Evolutionary conservation across 2,888 invertebrate species (phyloP), one percentile per base, ranked within the genome.

Genomic region (Hirtodrosophila confusa): DNA sequence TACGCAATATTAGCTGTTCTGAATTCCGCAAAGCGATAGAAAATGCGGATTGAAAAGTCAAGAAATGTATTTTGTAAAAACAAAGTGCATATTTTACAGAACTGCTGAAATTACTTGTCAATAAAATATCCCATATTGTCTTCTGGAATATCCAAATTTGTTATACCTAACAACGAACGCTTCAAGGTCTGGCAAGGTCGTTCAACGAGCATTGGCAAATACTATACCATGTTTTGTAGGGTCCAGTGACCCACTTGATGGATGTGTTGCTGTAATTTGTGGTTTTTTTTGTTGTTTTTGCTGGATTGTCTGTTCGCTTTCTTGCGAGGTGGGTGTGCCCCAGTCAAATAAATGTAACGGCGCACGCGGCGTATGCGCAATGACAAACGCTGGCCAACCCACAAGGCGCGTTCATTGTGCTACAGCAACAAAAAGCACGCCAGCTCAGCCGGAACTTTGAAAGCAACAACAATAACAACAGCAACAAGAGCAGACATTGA

Each of bases 171-270:
- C 78, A 57, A 55, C 45, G 36, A 64, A 55, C 45, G 49, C 54
- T 78, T 89, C 90, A 90, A 90, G 90, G 90, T 90, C 90, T 84
- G 65, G 53, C 90, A 90, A 90, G 90, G 90, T 90, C 90, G 86
- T 73, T 70, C 78, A 69, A 39, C 43, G 37, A 55, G 7, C 24
- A 56, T 45, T 45, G 44, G 9, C 11, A 51, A 47, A 45, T 60
- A 77, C 56, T 51, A 36, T 43, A 24, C 35, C 45, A 54, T 49
- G 48, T 39, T 54, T 65, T 45, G 57, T 37, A 61, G 78, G 75
- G 91, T 90, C 84, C 90, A 88, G 82, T 90, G 90, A 91, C 89
- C 91, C 80, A 89, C 80, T 84, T 85, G 78, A 65, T 69, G 58
- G 53, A 48, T 67, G 39, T 37, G 51, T 31, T 24, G 41, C 50